Percentiles rank a stretch among this genome's conserved stretches.
Conservation (phyloP, 2,888 invertebrate genomes). For the Listrodromus nycthemerus region DNA sequence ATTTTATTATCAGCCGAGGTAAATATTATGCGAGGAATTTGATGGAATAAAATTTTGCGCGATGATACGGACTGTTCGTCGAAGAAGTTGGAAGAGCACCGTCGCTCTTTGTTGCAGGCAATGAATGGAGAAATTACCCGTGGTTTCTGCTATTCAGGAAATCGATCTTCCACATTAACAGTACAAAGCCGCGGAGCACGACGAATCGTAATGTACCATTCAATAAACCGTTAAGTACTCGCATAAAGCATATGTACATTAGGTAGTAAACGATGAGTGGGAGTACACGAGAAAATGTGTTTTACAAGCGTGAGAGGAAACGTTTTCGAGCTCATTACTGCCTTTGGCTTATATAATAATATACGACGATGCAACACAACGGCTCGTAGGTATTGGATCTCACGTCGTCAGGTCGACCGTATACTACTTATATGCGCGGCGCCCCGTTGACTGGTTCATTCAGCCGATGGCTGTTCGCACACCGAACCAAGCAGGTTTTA, state of each 20-base stretch:
- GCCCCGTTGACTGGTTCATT: conserved; percentile 65
- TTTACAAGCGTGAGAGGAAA: conserved; percentile 65
- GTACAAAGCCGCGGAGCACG: background rate
- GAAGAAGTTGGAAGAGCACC: conserved; percentile 2
- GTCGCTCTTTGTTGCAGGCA: background rate
- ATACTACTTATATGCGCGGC: conserved; percentile 45
- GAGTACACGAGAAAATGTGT: conserved; percentile 62
- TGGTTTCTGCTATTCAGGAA: conserved; percentile 43
- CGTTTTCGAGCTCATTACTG: conserved; percentile 65
- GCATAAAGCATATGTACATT: conserved; percentile 8
- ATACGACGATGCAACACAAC: background rate
- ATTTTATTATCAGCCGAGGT: too few relatives aligned
- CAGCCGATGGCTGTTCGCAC: conserved; percentile 58
- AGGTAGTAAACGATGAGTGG: conserved; percentile 27
- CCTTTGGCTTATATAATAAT: conserved; percentile 31
- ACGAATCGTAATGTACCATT: conserved; percentile 48
- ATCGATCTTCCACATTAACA: conserved; percentile 44
- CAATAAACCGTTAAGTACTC: conserved; percentile 45
- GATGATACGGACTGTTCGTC: background rate
- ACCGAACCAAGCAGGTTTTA: conserved; percentile 61
- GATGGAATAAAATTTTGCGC: too few relatives aligned
- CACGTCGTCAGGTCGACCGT: conserved; percentile 21
- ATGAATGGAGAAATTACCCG: conserved; percentile 48
- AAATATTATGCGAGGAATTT: too few relatives aligned
- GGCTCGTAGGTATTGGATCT: conserved; percentile 42